Percentiles rank a stretch among this genome's conserved stretches.
Conservation (phyloP, 2,888 invertebrate genomes). For the Cinara cedri region DNA sequence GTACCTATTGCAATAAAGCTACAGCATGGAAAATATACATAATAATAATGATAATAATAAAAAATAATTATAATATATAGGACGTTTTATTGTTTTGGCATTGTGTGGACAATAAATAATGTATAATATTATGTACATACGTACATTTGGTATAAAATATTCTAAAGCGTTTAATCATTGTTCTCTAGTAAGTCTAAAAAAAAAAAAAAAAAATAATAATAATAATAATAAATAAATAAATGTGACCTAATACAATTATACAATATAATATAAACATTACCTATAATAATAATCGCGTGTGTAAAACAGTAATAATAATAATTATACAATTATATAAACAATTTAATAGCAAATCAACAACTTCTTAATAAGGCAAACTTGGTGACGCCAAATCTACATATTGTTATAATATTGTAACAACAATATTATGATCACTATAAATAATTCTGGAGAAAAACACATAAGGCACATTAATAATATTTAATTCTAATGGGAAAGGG, state of each 20-base stretch:
- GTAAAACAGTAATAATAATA: too few species aligned
- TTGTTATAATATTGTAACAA: background rate
- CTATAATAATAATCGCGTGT: conserved; percentile 27
- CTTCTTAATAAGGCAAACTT: conserved; percentile 13
- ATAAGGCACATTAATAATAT: background rate
- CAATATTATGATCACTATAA: background rate
- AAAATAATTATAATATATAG: background rate
- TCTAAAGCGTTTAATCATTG: conserved; percentile 25
- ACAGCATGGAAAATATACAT: too few species aligned
- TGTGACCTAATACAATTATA: background rate
- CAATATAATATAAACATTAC: background rate
- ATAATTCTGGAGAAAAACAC: background rate
- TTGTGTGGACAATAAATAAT: conserved; percentile 7
- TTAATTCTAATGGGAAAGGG: conserved; percentile 5
- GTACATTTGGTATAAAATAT: too few species aligned
- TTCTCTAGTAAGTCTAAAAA: background rate
- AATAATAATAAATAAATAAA: background rate
- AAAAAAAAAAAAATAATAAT: background rate
- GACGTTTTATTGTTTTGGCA: conserved; percentile 15
- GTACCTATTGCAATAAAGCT: too few species aligned
- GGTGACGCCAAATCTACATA: background rate
- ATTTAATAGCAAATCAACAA: background rate
- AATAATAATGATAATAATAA: too few species aligned
- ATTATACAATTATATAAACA: background rate
- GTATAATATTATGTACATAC: too few species aligned